Conservation (phyloP, 2,888 invertebrate genomes). For the Drosophila ustulata region DNA sequence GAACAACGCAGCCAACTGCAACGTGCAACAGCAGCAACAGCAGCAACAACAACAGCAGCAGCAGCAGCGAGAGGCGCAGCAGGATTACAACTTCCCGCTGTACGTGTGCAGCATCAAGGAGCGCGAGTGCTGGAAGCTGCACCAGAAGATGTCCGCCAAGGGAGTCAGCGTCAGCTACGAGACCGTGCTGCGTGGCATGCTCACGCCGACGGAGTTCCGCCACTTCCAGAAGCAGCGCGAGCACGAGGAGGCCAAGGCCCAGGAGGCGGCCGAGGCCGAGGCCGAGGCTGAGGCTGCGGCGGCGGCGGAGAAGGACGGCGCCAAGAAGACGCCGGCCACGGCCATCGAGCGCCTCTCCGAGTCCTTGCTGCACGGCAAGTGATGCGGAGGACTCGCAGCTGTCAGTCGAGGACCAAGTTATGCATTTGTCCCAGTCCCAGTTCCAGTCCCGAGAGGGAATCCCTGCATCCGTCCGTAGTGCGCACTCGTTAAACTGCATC, state of each 20-base stretch:
- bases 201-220: slow-evolving; percentile 90
- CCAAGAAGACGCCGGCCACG: slow-evolving; percentile 56
- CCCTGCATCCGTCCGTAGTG: slow-evolving; percentile 36
- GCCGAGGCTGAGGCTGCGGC: slow-evolving; percentile 65
- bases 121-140: slow-evolving; percentile 89
- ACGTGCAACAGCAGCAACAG: slow-evolving; percentile 49
- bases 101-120: slow-evolving; percentile 87
- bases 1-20: slow-evolving; percentile 67
- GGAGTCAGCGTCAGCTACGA: slow-evolving; percentile 89
- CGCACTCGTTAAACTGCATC: slow-evolving; percentile 64
- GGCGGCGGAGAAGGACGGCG: slow-evolving; percentile 46
- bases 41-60: slow-evolving; percentile 46
- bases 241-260: slow-evolving; percentile 78
- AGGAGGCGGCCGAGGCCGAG: slow-evolving; percentile 76
- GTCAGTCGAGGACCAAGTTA: slow-evolving; percentile 22
- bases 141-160: slow-evolving; percentile 89
- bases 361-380: slow-evolving; percentile 72
- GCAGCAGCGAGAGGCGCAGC: slow-evolving; percentile 41
- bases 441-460: background rate
- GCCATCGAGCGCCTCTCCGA: slow-evolving; percentile 78
- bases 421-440: slow-evolving; percentile 60
- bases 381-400: background rate
- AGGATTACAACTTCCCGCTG: slow-evolving; percentile 84
- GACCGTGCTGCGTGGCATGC: slow-evolving; percentile 89
- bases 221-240: slow-evolving; percentile 86